Conservation (phyloP, 2,888 invertebrate genomes). For the Lacanobia wlatinum region DNA sequence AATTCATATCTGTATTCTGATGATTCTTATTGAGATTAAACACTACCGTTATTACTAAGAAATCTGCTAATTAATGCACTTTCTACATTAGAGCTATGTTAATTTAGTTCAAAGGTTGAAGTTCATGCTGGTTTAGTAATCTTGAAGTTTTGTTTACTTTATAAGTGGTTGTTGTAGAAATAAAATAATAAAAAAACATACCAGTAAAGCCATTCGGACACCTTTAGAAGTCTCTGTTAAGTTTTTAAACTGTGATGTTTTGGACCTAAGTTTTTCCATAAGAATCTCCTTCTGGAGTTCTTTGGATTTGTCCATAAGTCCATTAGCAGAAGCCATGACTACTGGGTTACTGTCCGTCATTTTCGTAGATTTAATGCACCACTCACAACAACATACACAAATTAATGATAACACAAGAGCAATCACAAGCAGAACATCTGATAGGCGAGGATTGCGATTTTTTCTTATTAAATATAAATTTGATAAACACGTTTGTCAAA, state of each 20-base stretch:
- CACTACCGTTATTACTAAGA: not conserved
- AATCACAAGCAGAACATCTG: conserved; percentile 76
- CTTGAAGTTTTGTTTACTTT: not conserved
- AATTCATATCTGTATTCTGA: not conserved
- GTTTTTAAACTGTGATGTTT: conserved; percentile 95
- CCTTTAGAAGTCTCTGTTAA: conserved; percentile 97
- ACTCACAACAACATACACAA: conserved; percentile 67
- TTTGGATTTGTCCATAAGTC: conserved; percentile 85
- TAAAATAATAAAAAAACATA: conserved; percentile 79
- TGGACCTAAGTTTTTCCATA: conserved; percentile 97
- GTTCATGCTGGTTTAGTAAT: not conserved
- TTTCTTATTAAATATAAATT: conserved; percentile 42
- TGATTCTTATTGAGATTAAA: not conserved
- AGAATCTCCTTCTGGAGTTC: conserved; percentile 94
- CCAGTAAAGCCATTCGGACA: conserved; percentile 96
- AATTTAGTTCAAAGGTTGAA: conserved; percentile 20
- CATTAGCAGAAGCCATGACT: conserved; percentile 80
- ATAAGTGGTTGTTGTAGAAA: not conserved
- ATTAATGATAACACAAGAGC: conserved; percentile 71
- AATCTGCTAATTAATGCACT: conserved; percentile 9
- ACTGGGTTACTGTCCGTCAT: conserved; percentile 84
- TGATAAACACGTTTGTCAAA: conserved; percentile 27
- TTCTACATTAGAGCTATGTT: conserved; percentile 25
- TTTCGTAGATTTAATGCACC: conserved; percentile 60
- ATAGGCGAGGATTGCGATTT: conserved; percentile 61